Evolutionary conservation across 2,888 invertebrate species (phyloP), one percentile per base, ranked within the genome.

Genomic region (Syrista parreyssii): DNA sequence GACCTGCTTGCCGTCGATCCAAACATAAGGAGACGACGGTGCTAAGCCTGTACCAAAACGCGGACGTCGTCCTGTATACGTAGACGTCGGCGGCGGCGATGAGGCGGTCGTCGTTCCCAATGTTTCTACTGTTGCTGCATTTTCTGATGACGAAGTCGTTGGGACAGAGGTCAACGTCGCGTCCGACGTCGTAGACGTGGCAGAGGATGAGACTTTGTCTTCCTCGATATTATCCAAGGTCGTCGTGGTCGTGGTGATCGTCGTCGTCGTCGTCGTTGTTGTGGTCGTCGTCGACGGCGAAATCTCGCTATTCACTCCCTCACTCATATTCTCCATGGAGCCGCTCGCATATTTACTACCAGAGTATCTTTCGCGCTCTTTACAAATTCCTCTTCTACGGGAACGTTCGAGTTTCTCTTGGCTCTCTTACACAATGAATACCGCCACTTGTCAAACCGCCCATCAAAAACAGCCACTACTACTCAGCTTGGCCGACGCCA

Each of bases 1-100:
- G 75, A 90, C 86, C 78, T 88, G 86, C 77, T 84, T 86, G 11
- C 90, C 89, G 81, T 90, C 90, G 76, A 89, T 79, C 73, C 72
- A 72, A 68, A 69, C 69, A 68, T 73, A 76, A 68, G 68, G 74
- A 71, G 68, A 74, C 73, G 76, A 23, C 30, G 33, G 74, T 33
- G 36, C 74, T 30, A 33, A 30, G 72, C 75, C 75, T 34, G 75
- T 78, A 32, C 78, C 78, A 33, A 72, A 78, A 35, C 78, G n/a
- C 68, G 78, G 71, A 32, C 72, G 69, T 31, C 75, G 40, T 15
- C 40, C 30, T 32, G 78, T 74, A 15, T 68, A 69, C 78, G 77
- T 68, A 73, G 68, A 77, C 81, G 80, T 68, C 76, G 74, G 31
- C 76, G 75, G 40, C 36, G 33, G 74, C 76, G 68, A 11, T 68